Percentiles rank a stretch among this genome's conserved stretches.
phyloP scores from a whole-genome alignment of 1,140 invertebrate genomes.

The Lamellibrachia luymesi region DNA sequence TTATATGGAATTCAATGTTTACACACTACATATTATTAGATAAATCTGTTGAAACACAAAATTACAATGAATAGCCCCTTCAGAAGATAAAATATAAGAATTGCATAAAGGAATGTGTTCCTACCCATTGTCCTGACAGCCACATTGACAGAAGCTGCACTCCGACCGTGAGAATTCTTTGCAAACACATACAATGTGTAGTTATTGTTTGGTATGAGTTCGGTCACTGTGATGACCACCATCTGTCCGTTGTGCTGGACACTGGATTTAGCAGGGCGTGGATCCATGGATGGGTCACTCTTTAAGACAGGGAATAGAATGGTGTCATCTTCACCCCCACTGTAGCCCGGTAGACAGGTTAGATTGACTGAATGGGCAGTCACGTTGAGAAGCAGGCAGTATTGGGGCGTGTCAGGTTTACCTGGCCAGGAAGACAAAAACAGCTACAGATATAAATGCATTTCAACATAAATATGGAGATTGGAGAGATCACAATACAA shows the following conservation, averaged over 20 bases:
- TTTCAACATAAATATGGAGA: neutral
- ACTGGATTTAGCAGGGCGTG: neutral
- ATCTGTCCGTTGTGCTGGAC: neutral
- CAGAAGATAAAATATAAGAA: neutral
- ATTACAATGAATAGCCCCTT: too few species aligned
- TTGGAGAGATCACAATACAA: too few species aligned
- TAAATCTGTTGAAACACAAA: too few species aligned
- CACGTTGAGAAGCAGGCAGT: constrained; percentile 10
- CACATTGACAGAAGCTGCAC: neutral
- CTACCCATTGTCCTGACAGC: neutral
- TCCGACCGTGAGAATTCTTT: neutral
- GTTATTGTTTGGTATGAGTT: constrained; percentile 14
- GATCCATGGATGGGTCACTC: neutral
- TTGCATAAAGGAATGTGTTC: neutral
- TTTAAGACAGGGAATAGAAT: neutral
- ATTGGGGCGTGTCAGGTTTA: constrained; percentile 8
- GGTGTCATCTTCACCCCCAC: constrained; percentile 7
- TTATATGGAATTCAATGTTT: too few species aligned
- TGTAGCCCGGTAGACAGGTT: neutral
- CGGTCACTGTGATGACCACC: constrained; percentile 1
- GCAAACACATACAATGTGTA: constrained; percentile 8
- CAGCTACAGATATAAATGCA: neutral
- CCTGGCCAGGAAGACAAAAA: constrained; percentile 6
- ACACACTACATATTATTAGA: too few species aligned
- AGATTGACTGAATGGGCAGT: neutral